A percentile compares a stretch with the other conserved stretches of the same genome.
These are phyloP conservation scores for Acanthacorydalis orientalis DNA, from an alignment of 2,888 invertebrate species.

Conservation along the genomic window DNA sequence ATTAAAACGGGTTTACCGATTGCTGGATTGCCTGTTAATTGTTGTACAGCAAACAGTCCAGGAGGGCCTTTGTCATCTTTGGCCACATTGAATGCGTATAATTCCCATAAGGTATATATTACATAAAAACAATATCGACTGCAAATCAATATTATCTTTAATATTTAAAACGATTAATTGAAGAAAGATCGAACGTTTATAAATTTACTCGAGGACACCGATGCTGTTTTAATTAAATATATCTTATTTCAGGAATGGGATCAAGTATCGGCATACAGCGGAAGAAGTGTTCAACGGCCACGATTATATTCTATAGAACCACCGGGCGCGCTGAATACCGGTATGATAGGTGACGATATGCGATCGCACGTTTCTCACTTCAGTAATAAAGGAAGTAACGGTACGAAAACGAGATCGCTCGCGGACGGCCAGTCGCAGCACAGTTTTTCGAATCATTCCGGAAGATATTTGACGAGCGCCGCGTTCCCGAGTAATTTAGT, in stretches of 20 bases:
- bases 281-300: constrained; percentile 75
- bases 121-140: background rate
- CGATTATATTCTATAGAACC: constrained; percentile 63
- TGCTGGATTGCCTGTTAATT: constrained; percentile 60
- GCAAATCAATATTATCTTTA: too few relatives aligned
- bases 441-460: constrained; percentile 70
- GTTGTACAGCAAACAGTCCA: constrained; percentile 67
- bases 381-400: constrained; percentile 41
- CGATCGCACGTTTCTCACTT: constrained; percentile 49
- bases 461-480: constrained; percentile 49
- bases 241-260: constrained; percentile 48
- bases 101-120: constrained; percentile 52
- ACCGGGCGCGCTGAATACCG: constrained; percentile 32
- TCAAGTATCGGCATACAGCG: constrained; percentile 80
- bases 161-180: background rate
- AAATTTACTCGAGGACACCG: too few relatives aligned
- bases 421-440: constrained; percentile 83
- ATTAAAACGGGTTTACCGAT: constrained; percentile 45
- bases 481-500: constrained; percentile 60
- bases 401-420: constrained; percentile 42
- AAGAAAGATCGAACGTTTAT: background rate
- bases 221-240: background rate
- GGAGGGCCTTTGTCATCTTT: constrained; percentile 65
- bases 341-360: constrained; percentile 44
- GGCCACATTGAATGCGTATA: constrained; percentile 70